These are phyloP conservation scores for Triops cancriformis DNA, from an alignment of 1,140 invertebrate species.

Conservation along the genomic window DNA sequence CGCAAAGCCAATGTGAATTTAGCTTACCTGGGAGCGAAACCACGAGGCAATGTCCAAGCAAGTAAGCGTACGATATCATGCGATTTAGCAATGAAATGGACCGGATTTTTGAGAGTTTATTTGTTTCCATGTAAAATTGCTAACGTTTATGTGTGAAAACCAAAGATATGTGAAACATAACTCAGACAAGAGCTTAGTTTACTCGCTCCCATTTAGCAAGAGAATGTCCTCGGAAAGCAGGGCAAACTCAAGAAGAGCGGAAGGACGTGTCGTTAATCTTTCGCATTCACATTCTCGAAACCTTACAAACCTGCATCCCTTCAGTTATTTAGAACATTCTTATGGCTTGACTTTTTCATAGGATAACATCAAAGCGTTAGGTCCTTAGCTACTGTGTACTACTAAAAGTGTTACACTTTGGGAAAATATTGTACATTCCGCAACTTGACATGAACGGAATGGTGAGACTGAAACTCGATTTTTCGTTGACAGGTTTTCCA, in stretches of 20 bases:
- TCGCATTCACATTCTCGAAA: not conserved
- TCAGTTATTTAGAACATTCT: not conserved
- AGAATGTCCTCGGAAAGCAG: not conserved
- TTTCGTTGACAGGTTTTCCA: constrained; percentile 49
- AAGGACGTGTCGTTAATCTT: not conserved
- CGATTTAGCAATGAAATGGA: too few species aligned
- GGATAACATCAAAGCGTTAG: not conserved
- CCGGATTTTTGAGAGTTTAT: too few species aligned
- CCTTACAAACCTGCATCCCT: not conserved
- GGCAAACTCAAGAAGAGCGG: not conserved
- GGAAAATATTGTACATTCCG: not conserved
- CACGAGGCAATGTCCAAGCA: constrained; percentile 71
- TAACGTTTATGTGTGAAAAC: not conserved
- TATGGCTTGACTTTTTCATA: not conserved
- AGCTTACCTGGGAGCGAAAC: constrained; percentile 93
- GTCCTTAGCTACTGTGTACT: not conserved
- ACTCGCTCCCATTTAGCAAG: constrained; percentile 15
- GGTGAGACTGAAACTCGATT: not conserved
- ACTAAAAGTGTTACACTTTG: not conserved
- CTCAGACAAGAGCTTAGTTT: too few species aligned
- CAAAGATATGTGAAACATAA: too few species aligned
- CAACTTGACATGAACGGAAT: not conserved
- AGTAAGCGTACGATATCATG: constrained; percentile 45
- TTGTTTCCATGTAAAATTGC: constrained; percentile 28
- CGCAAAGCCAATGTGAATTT: constrained; percentile 97